phyloP scores from a whole-genome alignment of 2,113 vertebrate genomes.

The Pituophis catenifer region DNA sequence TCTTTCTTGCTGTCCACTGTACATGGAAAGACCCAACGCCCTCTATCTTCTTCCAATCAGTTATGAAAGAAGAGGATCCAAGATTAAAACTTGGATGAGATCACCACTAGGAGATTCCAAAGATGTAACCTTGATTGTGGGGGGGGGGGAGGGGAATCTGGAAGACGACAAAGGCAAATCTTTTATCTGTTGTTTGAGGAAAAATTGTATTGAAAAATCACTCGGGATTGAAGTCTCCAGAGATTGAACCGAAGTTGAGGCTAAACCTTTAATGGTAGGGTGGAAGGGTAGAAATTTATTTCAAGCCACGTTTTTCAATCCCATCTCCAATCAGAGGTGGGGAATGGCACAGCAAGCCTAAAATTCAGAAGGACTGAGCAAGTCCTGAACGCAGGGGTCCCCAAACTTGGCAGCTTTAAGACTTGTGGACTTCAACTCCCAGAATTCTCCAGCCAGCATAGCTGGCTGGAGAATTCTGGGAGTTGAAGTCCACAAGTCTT shows the following conservation, averaged over 20 bases:
- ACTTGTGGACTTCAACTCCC: no score
- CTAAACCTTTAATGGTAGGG: background rate
- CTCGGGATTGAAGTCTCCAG: background rate
- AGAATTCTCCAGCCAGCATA: no score
- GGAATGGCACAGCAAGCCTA: background rate
- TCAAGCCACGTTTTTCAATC: background rate
- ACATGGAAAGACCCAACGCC: background rate
- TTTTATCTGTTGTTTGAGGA: background rate
- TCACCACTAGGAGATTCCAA: background rate
- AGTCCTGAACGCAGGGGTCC: background rate
- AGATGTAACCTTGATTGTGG: background rate
- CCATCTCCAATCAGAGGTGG: background rate
- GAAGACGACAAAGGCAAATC: background rate
- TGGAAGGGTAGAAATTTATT: background rate
- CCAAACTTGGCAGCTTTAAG: no score
- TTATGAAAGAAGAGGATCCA: background rate
- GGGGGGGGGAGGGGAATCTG: accelerated
- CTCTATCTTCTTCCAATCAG: background rate
- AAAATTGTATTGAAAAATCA: background rate
- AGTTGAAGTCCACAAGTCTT: no score
- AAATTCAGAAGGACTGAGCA: background rate
- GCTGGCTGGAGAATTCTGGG: no score
- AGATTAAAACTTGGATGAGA: background rate
- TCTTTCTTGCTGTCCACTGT: background rate
- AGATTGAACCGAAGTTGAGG: background rate